Base-by-base conservation (phyloP, 2,888 invertebrate species). In the Myopa testacea region DNA sequence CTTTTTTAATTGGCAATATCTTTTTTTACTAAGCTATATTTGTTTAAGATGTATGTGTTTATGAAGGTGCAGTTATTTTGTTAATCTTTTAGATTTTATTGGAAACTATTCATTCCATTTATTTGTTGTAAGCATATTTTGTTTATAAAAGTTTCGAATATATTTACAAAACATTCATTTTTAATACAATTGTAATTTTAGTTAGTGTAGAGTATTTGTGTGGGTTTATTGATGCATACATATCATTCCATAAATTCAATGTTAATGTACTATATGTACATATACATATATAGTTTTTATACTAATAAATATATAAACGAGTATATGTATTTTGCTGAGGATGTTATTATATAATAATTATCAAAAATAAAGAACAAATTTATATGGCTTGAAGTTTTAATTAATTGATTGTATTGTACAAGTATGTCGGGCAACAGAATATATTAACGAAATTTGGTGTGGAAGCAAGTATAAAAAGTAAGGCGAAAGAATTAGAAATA, bases 31-130 rank as follows among this genome's bases (percentile, higher is more conserved):
- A 16, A 68, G 40, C 40, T 19, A 19, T 7, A 26, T 63, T 63
- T 45, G 45, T 68, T 6, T 68, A 68, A 10, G 14, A 67, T 16
- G 14, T 67, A 37, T 16, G 8, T 26, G 3, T 69, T n/a, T 70
- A 55, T 52, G 70, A 52, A 52, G 55, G 16, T 37, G 70, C 70
- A 70, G 34, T 70, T n/a, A 55, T 70, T 55, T 70, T 70, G 37
- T 70, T 70, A 37, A 12, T 52, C 38, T 34, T 52, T 19, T 14
- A 70, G 16, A 10, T 14, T 55, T 37, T 70, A 55, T 37, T 65
- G 14, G n/a, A 70, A 70, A 52, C 50, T 19, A 52, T 69, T 70
- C 70, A 37, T 55, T 70, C 55, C 52, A 34, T 52, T 26, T 16
- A 40, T 40, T 67, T 40, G 16, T 67, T 67, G 19, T 69, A 50